phyloP scores from a whole-genome alignment of 1,140 invertebrate species.

The Apis florea region DNA sequence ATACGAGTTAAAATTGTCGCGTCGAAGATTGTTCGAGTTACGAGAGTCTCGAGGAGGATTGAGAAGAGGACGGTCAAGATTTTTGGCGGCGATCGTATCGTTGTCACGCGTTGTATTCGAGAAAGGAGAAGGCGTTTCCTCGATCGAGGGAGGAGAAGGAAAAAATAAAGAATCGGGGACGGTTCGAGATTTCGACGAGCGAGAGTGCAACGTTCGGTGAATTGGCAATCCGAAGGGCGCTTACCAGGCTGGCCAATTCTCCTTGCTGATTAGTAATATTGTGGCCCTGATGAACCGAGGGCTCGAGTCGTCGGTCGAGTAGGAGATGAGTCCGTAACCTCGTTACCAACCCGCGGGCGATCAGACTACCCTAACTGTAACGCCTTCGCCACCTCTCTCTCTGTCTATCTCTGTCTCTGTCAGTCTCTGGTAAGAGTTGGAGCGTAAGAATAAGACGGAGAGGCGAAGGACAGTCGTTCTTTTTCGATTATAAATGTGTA shows the following conservation, averaged over 20 bases:
- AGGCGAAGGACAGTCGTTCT: no score
- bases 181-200: background rate
- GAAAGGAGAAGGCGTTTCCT: no score
- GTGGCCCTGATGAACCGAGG: conserved; percentile 79
- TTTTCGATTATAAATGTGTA: no score
- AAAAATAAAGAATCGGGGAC: no score
- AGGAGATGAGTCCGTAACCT: conserved; percentile 79
- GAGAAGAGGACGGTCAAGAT: no score
- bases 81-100: no score
- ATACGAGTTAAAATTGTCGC: no score
- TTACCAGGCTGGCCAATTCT: conserved; percentile 76
- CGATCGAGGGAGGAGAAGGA: no score
- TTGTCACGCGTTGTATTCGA: no score
- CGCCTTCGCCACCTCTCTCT: conserved; percentile 53
- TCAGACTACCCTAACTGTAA: conserved; percentile 71
- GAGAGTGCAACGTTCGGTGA: conserved; percentile 60
- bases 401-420: conserved; percentile 21
- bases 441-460: background rate
- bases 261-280: conserved; percentile 80
- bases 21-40: no score
- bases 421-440: background rate
- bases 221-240: conserved; percentile 77
- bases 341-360: conserved; percentile 74
- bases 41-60: no score
- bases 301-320: conserved; percentile 75